A percentile compares a stretch with the other conserved stretches of the same genome.
Conservation (phyloP, 2,797 vertebrate species). For the Ctenosaura bakeri region DNA sequence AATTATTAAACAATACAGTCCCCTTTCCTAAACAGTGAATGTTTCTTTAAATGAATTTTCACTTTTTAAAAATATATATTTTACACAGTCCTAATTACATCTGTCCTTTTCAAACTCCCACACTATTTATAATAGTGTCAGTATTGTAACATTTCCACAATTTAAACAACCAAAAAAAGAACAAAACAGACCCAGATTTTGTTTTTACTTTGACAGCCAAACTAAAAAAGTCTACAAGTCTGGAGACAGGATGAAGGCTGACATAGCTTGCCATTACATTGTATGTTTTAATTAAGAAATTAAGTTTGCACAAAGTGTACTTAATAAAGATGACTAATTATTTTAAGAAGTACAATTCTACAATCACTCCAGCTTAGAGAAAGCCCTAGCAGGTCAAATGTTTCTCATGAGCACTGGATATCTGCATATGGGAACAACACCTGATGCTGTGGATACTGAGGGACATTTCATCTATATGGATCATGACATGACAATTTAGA, state of each 20-base stretch:
- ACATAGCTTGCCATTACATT: not conserved
- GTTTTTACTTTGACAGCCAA: not conserved
- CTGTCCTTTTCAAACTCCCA: not conserved
- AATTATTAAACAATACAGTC: not conserved
- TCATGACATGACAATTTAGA: too few relatives aligned
- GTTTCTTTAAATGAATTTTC: not conserved
- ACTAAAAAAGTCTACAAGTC: slow-evolving; percentile 32
- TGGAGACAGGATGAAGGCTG: slow-evolving; percentile 38
- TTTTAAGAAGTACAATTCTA: slow-evolving; percentile 50
- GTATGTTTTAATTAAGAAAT: slow-evolving; percentile 38
- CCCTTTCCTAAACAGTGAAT: not conserved
- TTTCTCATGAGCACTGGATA: too few relatives aligned
- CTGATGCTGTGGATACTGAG: not conserved
- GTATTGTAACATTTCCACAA: slow-evolving; percentile 38
- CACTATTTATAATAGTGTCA: slow-evolving; percentile 29
- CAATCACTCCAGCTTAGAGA: too few relatives aligned
- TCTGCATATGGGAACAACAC: not conserved
- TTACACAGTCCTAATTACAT: not conserved
- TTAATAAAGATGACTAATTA: slow-evolving; percentile 54
- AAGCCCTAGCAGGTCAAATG: not conserved
- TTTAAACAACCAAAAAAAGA: not conserved
- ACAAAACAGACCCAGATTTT: not conserved
- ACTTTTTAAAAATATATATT: not conserved
- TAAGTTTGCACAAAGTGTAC: slow-evolving; percentile 60
- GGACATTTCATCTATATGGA: not conserved